Evolutionary conservation across 1,140 invertebrate genomes (phyloP).

Genomic region (Drosophila dunni): DNA sequence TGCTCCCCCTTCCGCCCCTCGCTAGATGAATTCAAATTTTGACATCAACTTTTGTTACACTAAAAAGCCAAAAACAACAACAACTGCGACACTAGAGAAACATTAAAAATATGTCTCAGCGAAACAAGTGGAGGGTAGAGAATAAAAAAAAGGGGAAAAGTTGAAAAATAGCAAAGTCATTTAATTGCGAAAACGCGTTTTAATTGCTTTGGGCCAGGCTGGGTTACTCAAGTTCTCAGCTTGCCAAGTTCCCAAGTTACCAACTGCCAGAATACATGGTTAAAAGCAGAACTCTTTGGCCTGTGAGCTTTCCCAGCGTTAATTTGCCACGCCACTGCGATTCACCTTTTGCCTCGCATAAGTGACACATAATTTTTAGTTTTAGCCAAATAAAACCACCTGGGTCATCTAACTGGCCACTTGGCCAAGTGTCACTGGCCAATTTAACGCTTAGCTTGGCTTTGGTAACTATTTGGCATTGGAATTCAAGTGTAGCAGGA

Average conservation of each 20-base stretch:
- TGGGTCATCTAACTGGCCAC: constrained; percentile 16
- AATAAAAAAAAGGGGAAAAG: constrained; percentile 31
- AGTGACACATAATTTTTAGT: constrained; percentile 39
- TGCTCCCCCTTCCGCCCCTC: background rate
- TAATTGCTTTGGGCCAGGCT: constrained; percentile 71
- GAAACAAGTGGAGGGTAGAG: background rate
- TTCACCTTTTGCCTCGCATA: constrained; percentile 14
- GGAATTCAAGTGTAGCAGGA: constrained; percentile 39
- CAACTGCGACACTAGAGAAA: constrained; percentile 12
- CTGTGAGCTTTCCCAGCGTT: constrained; percentile 68
- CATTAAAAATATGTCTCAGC: constrained; percentile 22
- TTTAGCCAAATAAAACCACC: constrained; percentile 1
- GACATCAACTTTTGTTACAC: constrained; percentile 78
- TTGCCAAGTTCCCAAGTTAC: constrained; percentile 12
- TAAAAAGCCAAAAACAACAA: constrained; percentile 47
- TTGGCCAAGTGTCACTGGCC: constrained; percentile 30
- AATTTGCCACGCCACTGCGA: constrained; percentile 34
- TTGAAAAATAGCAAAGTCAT: constrained; percentile 80
- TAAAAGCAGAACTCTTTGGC: constrained; percentile 19
- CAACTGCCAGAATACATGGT: constrained; percentile 41
- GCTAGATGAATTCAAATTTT: constrained; percentile 68
- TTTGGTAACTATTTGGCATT: constrained; percentile 1
- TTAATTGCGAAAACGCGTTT: constrained; percentile 83
- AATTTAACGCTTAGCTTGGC: constrained; percentile 43
- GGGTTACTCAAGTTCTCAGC: background rate